phyloP scores from a whole-genome alignment of 2,797 vertebrate species.

The Triplophysa bombifrons region DNA sequence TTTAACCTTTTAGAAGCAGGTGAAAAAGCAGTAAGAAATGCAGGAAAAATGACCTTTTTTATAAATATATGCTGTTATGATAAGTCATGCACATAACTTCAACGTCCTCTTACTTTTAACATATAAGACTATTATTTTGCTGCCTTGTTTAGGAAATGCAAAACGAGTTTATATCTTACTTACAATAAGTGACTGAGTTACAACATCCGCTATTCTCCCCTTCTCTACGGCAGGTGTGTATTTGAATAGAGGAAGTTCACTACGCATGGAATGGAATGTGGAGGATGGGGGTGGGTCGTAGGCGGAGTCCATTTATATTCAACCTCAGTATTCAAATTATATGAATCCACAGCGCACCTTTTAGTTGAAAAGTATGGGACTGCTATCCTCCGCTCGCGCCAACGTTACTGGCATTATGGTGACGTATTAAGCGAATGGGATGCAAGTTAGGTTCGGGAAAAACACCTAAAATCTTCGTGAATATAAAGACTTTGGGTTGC shows the following conservation, averaged over 20 bases:
- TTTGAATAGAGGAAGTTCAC: neutral
- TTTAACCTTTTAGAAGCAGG: no score
- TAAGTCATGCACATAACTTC: no score
- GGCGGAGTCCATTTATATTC: slow-evolving; percentile 16
- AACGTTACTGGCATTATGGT: no score
- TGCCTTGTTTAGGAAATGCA: neutral
- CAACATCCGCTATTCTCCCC: neutral
- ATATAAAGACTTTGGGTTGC: neutral
- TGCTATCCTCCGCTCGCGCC: no score
- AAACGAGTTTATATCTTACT: neutral
- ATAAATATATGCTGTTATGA: no score
- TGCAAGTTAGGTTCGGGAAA: neutral
- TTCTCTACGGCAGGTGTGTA: slow-evolving; percentile 16
- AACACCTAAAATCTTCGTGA: neutral
- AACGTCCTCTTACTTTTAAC: no score
- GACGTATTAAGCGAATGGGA: neutral
- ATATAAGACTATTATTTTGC: no score
- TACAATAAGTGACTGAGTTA: neutral
- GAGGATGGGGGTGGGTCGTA: slow-evolving; percentile 4
- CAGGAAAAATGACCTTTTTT: no score
- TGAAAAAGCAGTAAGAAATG: no score
- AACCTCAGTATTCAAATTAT: slow-evolving; percentile 23
- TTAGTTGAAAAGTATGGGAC: neutral
- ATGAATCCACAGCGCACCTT: neutral
- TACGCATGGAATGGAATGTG: neutral